A percentile compares a stretch with the other conserved stretches of the same genome.
These are phyloP conservation scores for Noctua comes DNA, from an alignment of 2,888 invertebrate genomes.

Conservation along the genomic window DNA sequence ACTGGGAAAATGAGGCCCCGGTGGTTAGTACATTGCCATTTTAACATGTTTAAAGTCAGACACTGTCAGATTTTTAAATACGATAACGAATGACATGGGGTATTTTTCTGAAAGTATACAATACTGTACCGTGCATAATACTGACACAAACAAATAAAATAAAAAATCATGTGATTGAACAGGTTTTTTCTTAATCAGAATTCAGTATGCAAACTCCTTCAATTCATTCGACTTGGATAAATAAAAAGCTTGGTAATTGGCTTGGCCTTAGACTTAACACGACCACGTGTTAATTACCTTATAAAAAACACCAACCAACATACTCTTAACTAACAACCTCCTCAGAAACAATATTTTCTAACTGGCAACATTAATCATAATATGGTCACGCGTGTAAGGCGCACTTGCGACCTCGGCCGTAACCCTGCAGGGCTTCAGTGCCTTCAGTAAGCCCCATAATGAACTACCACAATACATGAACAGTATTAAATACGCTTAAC, in stretches of 20 bases:
- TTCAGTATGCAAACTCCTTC: neutral
- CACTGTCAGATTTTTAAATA: constrained; percentile 9
- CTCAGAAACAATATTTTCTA: constrained; percentile 43
- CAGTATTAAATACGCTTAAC: constrained; percentile 67
- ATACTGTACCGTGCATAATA: neutral
- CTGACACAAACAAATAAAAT: neutral
- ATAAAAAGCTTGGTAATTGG: neutral
- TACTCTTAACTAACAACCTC: constrained; percentile 20
- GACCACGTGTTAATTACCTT: constrained; percentile 15
- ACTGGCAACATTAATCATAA: constrained; percentile 51
- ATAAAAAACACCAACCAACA: constrained; percentile 38
- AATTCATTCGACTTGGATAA: neutral
- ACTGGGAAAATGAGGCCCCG: constrained; percentile 21
- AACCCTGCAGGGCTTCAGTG: constrained; percentile 76
- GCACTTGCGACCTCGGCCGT: constrained; percentile 69
- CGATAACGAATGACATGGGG: constrained; percentile 4
- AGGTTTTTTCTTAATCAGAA: neutral
- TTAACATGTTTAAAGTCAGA: constrained; percentile 17
- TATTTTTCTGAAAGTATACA: neutral
- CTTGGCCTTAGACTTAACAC: constrained; percentile 34
- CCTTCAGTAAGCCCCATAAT: constrained; percentile 74
- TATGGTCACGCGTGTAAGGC: constrained; percentile 43
- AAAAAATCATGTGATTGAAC: neutral
- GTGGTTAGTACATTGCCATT: constrained; percentile 18
- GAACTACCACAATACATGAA: constrained; percentile 65